Percentiles rank a stretch among this genome's conserved stretches.
phyloP scores from a whole-genome alignment of 2,113 vertebrate species.

The Hippopotamus amphibius region DNA sequence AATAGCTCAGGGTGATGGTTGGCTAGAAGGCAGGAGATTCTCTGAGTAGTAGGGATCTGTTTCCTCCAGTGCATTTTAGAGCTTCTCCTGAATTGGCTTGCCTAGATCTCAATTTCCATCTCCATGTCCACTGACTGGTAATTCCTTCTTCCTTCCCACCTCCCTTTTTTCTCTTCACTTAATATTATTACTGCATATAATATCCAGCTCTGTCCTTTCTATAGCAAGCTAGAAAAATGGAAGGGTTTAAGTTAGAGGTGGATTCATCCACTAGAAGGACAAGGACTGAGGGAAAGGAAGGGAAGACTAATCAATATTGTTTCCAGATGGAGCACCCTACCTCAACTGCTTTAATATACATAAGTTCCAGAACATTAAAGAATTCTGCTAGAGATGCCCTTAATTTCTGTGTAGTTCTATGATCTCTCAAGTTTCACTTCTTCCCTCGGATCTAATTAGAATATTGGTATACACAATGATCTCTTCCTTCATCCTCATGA shows the following conservation, averaged over 20 bases:
- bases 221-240: neutral
- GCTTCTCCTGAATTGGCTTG: neutral
- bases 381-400: neutral
- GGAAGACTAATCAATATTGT: neutral
- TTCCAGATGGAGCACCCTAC: neutral
- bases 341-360: neutral
- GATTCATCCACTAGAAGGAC: neutral
- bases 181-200: neutral
- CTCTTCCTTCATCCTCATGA: neutral
- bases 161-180: neutral
- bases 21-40: neutral
- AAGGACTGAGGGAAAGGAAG: neutral
- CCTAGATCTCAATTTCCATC: neutral
- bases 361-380: neutral
- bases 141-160: neutral
- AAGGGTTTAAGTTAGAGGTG: neutral
- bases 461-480: neutral
- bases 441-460: neutral
- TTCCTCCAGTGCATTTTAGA: neutral
- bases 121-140: neutral
- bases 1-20: fast-evolving
- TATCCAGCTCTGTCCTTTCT: neutral
- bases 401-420: neutral
- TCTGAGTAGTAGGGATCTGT: neutral
- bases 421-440: neutral